A percentile compares a stretch with the other conserved stretches of the same genome.
These are phyloP conservation scores for Prunella strophiata DNA, from an alignment of 2,797 vertebrate species.

Conservation along the genomic window DNA sequence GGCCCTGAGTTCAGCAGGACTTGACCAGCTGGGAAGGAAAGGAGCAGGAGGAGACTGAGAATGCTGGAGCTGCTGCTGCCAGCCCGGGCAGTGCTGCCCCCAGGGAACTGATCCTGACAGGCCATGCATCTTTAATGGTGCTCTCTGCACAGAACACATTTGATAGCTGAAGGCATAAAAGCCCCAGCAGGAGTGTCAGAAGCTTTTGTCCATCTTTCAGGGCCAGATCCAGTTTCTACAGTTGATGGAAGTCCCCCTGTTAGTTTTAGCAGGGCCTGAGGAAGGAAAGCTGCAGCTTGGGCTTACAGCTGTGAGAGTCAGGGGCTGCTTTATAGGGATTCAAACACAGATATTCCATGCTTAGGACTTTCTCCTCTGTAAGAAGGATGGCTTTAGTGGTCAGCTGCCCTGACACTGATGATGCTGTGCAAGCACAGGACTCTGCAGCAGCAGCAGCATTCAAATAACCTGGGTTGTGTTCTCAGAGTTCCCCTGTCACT, in stretches of 20 bases:
- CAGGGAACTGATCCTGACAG: not conserved
- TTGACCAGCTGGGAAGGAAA: not conserved
- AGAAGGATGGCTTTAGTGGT: not conserved
- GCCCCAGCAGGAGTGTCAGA: constrained; percentile 10
- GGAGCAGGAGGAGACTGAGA: not conserved
- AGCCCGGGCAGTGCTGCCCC: not conserved
- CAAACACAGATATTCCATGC: not conserved
- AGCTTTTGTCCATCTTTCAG: constrained; percentile 45
- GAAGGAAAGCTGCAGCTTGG: not conserved
- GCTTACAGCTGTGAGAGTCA: not conserved
- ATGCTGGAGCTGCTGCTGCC: not conserved
- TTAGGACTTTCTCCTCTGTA: not conserved
- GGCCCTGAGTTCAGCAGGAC: not conserved
- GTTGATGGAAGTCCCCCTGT: not conserved
- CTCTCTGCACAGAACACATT: constrained; percentile 11
- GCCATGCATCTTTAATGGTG: constrained; percentile 55
- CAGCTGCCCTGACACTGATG: not conserved
- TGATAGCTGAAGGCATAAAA: constrained; percentile 52
- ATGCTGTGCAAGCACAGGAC: not conserved
- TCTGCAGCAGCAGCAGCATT: not conserved
- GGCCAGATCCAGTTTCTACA: constrained; percentile 43
- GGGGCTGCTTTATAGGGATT: not conserved
- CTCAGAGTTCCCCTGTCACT: not conserved
- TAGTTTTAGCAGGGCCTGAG: not conserved
- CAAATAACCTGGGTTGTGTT: not conserved